Conservation (phyloP, 2,888 invertebrate genomes). For the Scaeva pyrastri region DNA sequence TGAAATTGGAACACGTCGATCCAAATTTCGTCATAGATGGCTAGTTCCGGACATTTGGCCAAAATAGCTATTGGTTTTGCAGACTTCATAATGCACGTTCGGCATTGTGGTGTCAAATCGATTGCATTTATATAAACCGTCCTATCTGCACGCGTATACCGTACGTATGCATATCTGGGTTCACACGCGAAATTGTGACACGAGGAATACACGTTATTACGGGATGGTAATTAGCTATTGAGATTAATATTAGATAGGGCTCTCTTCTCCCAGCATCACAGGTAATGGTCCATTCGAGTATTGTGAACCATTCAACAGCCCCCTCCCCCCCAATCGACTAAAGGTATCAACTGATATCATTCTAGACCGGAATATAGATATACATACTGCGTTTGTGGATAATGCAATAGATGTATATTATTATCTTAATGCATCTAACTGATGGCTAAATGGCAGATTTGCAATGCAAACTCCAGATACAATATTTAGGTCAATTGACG, state of each 20-base stretch:
- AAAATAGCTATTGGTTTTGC: constrained; percentile 28
- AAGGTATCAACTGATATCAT: neutral
- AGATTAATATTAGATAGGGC: constrained; percentile 74
- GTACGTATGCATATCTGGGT: neutral
- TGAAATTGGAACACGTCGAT: constrained; percentile 74
- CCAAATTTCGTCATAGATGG: constrained; percentile 62
- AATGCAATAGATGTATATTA: constrained; percentile 38
- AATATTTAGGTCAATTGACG: constrained; percentile 70
- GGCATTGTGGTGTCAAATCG: constrained; percentile 51
- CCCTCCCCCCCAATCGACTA: constrained; percentile 26
- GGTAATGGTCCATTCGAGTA: constrained; percentile 67
- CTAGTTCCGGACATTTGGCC: constrained; percentile 49
- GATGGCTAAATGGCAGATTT: constrained; percentile 68
- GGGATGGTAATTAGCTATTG: constrained; percentile 72
- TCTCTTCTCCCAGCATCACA: constrained; percentile 18
- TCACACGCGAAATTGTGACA: constrained; percentile 54
- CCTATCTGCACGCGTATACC: too few relatives aligned
- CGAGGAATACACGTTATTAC: constrained; percentile 63
- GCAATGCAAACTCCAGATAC: constrained; percentile 50
- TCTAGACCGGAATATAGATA: too few relatives aligned
- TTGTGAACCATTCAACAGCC: constrained; percentile 32
- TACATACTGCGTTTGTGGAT: too few relatives aligned
- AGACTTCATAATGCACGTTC: constrained; percentile 21
- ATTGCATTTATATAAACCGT: constrained; percentile 46
- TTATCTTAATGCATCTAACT: constrained; percentile 66